Evolutionary conservation across 64 coral and sea anemone genomes (phyloP), one percentile per base, ranked within the genome.

Genomic region (Montipora cactus): DNA sequence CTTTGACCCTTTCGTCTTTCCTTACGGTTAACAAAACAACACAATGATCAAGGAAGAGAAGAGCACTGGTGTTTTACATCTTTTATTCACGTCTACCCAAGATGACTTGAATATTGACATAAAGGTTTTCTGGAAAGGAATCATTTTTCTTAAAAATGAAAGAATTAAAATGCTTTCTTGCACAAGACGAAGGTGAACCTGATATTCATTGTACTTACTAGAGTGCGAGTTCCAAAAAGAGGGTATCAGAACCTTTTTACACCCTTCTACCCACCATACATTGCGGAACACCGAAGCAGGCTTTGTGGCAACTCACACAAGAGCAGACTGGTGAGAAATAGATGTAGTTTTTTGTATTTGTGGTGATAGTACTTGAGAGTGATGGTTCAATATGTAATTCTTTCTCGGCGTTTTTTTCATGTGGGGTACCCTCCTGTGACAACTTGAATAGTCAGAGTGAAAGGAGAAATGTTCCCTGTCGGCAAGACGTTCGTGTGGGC

Each of bases 181-280:
- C 61, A 64, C 13, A 15, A 64, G 11, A 64, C 61, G 61, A 46
- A 4, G 4, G 23, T 76, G 1, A 14, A 44, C 14, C 61, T 12
- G 11, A 14, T 14, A 11, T 64, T 44, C 61, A 15, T 45, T 45
- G 7, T 50, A n/a, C 44, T 70, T 22, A 16, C 49, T 48, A 85
- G 81, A 11, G 5, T 85, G 64, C 16, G 16, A 18, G 45, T 46
- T 48, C 44, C 45, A 71, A 51, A n/a, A 85, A 85, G 67, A 64
- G 66, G 15, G 10, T 47, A 20, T 64, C 81, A 70, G 81, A 85
- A 9, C 81, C 62, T 11, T 85, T 85, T 85, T 71, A 85, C 46
- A 85, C 59, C 15, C 81, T 85, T 44, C 81, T 85, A 9, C 81
- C 81, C 15, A 71, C 81, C 9, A 85, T 85, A 70, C 15, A 85